These are phyloP conservation scores for Agapostemon virescens DNA, from an alignment of 2,888 invertebrate species.

Conservation along the genomic window DNA sequence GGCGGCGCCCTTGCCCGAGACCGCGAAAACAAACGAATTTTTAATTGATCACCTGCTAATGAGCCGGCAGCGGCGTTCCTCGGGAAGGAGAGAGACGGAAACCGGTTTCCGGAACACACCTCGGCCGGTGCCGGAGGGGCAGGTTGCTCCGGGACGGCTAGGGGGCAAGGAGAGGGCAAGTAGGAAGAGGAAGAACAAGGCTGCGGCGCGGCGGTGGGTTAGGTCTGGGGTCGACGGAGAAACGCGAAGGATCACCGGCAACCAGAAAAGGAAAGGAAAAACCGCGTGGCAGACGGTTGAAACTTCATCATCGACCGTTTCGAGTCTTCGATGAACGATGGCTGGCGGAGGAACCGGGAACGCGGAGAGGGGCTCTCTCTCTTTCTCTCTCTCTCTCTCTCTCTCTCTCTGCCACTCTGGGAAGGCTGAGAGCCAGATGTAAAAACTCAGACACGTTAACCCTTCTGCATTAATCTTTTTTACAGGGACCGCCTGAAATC, in stretches of 20 bases:
- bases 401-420: not conserved
- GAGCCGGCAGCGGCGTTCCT: constrained; percentile 68
- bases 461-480: constrained; percentile 20
- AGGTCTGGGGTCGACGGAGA: constrained; percentile 35
- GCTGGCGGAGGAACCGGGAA: constrained; percentile 18
- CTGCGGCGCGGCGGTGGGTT: not conserved
- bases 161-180: not conserved
- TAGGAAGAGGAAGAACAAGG: constrained; percentile 11
- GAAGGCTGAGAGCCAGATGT: constrained; percentile 25
- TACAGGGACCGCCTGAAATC: not conserved
- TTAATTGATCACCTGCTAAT: constrained; percentile 79
- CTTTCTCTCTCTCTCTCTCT: too few relatives aligned
- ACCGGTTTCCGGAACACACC: constrained; percentile 18
- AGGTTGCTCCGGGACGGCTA: not conserved
- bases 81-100: constrained; percentile 21
- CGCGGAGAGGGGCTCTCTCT: not conserved
- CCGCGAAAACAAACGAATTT: constrained; percentile 73
- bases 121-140: not conserved
- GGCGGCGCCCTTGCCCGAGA: constrained; percentile 53
- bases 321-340: constrained; percentile 51
- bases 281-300: constrained; percentile 62
- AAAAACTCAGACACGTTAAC: constrained; percentile 37
- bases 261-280: constrained; percentile 46
- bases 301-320: constrained; percentile 67
- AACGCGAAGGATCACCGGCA: constrained; percentile 26